Evolutionary conservation across 2,888 invertebrate genomes (phyloP), one percentile per base, ranked within the genome.

Genomic region (Synergus gifuensis): DNA sequence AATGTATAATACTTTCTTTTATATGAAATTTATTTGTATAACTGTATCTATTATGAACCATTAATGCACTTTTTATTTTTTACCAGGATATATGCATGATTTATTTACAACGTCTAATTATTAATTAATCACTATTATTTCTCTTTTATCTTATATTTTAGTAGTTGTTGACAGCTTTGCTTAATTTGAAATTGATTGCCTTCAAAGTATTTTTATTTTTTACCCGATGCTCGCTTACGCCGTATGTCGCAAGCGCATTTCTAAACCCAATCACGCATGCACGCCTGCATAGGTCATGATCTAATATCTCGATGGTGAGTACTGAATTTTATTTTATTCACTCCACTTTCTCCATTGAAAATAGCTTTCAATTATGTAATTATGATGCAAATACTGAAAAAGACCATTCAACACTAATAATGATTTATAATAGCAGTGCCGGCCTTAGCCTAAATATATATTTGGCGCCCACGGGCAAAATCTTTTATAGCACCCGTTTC

Each of bases 271-370:
- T 84, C 86, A 84, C 87, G 88, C 86, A 85, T 82, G 85, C 83
- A 85, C 84, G 79, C 81, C 79, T 78, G 66, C 78, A 79, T 80
- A 76, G 82, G 83, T 86, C 83, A 84, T 84, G 85, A 83, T 42
- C 85, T 83, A 87, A 86, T 88, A 83, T 86, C 86, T 86, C 86
- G 81, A 89, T 89, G 89, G 89, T 90, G 86, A 90, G 89, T 90
- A 87, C 58, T 18, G 9, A 36, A 73, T 76, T 76, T 67, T 22
- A 36, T n/a, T 76, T 69, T 73, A 36, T 73, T 14, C 16, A 73
- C 5, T 60, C 12, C 22, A 22, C 12, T 60, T 28, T 60, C 5
- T 28, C 22, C 18, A 5, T n/a, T 22, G 4, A 60, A 22, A 60
- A 22, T 60, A 12, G 5, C 12, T 60, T 60, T 60, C 4, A 60